phyloP scores from a whole-genome alignment of 2,888 invertebrate genomes.

The Thalpophila matura region DNA sequence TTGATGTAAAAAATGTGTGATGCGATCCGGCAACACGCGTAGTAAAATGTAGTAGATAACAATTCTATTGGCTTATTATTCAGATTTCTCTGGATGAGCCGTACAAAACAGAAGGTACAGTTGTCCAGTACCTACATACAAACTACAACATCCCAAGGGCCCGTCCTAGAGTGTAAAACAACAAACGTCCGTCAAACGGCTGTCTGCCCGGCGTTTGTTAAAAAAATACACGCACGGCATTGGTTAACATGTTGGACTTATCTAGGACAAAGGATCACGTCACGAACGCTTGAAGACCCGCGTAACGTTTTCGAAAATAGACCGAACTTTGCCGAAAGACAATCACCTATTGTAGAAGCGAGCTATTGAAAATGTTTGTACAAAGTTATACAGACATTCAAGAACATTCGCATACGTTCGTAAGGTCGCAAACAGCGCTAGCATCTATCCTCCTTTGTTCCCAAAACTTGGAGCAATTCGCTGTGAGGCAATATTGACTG shows the following conservation, averaged over 20 bases:
- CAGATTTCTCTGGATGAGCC: too few species aligned
- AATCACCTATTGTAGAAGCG: conserved; percentile 21
- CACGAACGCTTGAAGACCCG: conserved; percentile 3
- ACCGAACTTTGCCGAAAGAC: conserved; percentile 9
- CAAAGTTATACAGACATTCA: conserved; percentile 26
- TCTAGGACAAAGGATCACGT: background rate
- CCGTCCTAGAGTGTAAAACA: too few species aligned
- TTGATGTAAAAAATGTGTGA: too few species aligned
- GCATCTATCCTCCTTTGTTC: conserved; percentile 46
- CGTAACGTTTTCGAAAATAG: conserved; percentile 2
- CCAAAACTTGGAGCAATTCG: conserved; percentile 49
- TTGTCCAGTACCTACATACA: too few species aligned
- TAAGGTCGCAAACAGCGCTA: conserved; percentile 25
- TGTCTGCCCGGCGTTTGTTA: background rate
- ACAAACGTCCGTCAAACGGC: background rate
- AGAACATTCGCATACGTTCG: conserved; percentile 23
- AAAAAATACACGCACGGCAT: background rate
- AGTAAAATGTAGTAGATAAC: too few species aligned
- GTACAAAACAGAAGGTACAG: too few species aligned
- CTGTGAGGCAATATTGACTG: conserved; percentile 51
- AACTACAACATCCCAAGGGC: too few species aligned
- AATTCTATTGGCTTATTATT: too few species aligned
- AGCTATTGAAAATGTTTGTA: conserved; percentile 41
- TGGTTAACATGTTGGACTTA: too few species aligned
- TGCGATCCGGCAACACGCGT: too few species aligned